Conservation (phyloP, 2,113 vertebrate species). For the Cinclus mexicanus region DNA sequence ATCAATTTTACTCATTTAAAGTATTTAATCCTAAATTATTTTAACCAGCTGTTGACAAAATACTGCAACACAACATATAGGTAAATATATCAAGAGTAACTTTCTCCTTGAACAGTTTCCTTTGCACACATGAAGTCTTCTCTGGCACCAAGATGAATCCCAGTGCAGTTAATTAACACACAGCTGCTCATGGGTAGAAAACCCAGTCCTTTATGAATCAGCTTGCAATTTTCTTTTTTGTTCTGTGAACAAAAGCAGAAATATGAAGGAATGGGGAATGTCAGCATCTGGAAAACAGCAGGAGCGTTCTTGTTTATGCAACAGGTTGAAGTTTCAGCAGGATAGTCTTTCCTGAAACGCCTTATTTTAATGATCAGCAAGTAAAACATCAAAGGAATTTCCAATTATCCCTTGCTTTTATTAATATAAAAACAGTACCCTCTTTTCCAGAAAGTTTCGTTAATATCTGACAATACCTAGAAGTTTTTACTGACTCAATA, state of each 20-base stretch:
- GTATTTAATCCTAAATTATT: not conserved
- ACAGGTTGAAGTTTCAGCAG: not conserved
- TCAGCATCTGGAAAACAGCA: not conserved
- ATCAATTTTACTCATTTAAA: not conserved
- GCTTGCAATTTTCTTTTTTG: not conserved
- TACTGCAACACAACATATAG: not conserved
- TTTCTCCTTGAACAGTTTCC: not conserved
- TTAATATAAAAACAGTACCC: not conserved
- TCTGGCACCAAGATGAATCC: not conserved
- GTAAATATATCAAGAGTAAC: not conserved
- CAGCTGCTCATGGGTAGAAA: not conserved
- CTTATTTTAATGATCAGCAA: not conserved
- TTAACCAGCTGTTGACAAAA: not conserved
- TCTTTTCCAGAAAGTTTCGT: not conserved
- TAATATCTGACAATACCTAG: not conserved
- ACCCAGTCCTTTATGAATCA: not conserved
- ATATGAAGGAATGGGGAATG: not conserved
- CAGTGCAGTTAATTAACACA: conserved; percentile 34
- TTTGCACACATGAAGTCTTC: not conserved
- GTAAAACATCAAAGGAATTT: not conserved
- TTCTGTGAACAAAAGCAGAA: not conserved
- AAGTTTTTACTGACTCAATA: not conserved
- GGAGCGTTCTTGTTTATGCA: not conserved
- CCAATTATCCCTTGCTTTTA: not conserved
- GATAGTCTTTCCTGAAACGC: not conserved